Conservation (phyloP, 2,113 vertebrate genomes). For the Axis porcinus region DNA sequence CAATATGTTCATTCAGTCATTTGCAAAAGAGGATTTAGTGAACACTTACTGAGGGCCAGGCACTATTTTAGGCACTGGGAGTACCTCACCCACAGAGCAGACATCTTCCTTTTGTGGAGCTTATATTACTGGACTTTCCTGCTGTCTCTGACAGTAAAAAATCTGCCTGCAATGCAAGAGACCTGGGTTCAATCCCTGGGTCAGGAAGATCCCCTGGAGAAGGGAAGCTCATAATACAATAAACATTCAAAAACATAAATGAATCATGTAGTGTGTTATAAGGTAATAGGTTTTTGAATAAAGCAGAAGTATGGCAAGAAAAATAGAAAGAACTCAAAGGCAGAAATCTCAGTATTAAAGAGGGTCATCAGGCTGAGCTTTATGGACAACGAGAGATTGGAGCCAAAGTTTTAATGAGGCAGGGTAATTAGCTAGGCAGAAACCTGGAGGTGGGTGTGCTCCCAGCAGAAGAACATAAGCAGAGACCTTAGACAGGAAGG, state of each 20-base stretch:
- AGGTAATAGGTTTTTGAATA: not conserved
- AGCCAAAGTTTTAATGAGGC: not conserved
- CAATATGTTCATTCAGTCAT: not conserved
- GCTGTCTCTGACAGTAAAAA: not conserved
- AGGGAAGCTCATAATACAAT: not conserved
- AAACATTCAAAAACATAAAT: not conserved
- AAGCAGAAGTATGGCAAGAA: not conserved
- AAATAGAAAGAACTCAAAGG: not conserved
- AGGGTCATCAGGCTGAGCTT: not conserved
- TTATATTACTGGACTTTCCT: not conserved
- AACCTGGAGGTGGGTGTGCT: not conserved
- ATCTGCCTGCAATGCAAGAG: not conserved
- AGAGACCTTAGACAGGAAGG: not conserved
- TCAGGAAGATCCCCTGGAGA: not conserved
- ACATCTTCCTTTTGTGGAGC: rapidly evolving
- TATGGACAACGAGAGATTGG: not conserved
- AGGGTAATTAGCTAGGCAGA: not conserved
- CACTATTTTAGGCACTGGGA: not conserved
- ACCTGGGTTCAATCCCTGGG: not conserved
- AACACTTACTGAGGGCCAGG: not conserved
- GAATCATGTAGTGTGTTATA: not conserved
- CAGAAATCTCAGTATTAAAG: not conserved
- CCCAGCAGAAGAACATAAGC: not conserved
- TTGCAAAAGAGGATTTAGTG: not conserved
- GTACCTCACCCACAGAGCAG: not conserved